Base-by-base conservation (phyloP, 2,797 vertebrate genomes). In the Heterohyrax brucei region DNA sequence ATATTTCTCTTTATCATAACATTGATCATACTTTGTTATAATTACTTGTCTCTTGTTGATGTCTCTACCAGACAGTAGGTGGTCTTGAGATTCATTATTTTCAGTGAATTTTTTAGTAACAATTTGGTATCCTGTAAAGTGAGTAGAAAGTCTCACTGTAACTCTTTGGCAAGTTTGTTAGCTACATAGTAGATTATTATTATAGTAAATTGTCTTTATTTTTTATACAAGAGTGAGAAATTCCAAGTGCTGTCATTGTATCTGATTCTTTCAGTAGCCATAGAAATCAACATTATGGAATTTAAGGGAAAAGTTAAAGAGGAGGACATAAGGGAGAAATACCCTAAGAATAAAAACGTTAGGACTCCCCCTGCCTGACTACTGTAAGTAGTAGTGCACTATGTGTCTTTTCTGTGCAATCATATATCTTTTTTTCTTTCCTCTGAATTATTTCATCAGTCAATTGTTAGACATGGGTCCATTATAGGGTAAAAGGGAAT, bases 391-490 rank as follows among this genome's bases (percentile, higher is more conserved):
- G 22, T 46, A 7, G 10, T 72, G 5, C 39, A 80, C 7, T 81
- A 77, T 73, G 1, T 92, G 70, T 87, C 46, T 96, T 85, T 39
- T 39, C 39, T 39, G 39, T 39, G 39, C n/a, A 44, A 39, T 19
- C 2, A 5, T 73, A 18, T 84, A 78, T 86, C 33, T 26, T 84
- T 93, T 93, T 70, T 95, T 87, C 81, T 96, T 94, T 84, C 50
- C 50, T 81, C 86, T 93, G 50, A 86, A 89, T 87, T 50, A 46
- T 59, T 81, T 73, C 44, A n/a, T 91, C 80, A 89, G 48, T 93
- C 75, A 76, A 5, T 91, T 96, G 68, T 59, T 70, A 76, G 88
- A 96, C 93, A 87, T 89, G 79, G 87, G 70, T 28, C 33, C 90
- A 76, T 89, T 94, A 62, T 50, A 83, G 28, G 72, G 12, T 59